Percentiles rank a stretch among this genome's conserved stretches.
phyloP scores from a whole-genome alignment of 92 coral and sea anemone genomes.

The Desmophyllum pertusum region DNA sequence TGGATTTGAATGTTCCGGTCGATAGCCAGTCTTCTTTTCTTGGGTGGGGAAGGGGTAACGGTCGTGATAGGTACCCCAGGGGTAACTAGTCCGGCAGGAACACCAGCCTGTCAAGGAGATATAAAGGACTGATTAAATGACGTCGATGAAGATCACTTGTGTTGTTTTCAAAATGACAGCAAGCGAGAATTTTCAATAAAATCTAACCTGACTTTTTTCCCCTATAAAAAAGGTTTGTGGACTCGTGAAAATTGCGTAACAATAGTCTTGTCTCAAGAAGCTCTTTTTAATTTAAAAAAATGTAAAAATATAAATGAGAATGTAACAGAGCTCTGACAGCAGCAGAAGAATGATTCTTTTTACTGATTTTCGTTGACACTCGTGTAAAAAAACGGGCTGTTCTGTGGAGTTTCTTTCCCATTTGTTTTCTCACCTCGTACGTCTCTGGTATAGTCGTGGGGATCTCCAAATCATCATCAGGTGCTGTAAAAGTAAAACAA shows the following conservation, averaged over 20 bases:
- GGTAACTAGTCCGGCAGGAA: slow-evolving; percentile 30
- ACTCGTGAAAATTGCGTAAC: too few relatives aligned
- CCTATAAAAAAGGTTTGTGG: too few relatives aligned
- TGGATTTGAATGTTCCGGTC: slow-evolving; percentile 45
- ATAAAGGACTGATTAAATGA: not conserved
- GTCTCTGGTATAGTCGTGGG: not conserved
- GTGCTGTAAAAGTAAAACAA: not conserved
- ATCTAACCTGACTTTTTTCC: not conserved
- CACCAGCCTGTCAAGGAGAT: not conserved
- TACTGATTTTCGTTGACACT: too few relatives aligned
- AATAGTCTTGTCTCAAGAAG: too few relatives aligned
- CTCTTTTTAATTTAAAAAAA: too few relatives aligned
- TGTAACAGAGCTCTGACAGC: too few relatives aligned
- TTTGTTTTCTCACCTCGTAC: not conserved
- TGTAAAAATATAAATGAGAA: too few relatives aligned
- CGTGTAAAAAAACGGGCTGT: too few relatives aligned
- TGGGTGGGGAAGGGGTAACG: slow-evolving; percentile 48
- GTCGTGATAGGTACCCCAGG: slow-evolving; percentile 31
- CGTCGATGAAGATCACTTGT: not conserved
- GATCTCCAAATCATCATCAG: not conserved
- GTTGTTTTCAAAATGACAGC: not conserved
- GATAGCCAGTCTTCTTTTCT: slow-evolving; percentile 55
- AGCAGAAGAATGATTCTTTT: not conserved
- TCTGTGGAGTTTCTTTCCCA: not conserved
- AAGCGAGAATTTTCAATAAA: not conserved